Evolutionary conservation across 2,113 vertebrate species (phyloP).

Genomic region (Phrynocephalus versicolor): DNA sequence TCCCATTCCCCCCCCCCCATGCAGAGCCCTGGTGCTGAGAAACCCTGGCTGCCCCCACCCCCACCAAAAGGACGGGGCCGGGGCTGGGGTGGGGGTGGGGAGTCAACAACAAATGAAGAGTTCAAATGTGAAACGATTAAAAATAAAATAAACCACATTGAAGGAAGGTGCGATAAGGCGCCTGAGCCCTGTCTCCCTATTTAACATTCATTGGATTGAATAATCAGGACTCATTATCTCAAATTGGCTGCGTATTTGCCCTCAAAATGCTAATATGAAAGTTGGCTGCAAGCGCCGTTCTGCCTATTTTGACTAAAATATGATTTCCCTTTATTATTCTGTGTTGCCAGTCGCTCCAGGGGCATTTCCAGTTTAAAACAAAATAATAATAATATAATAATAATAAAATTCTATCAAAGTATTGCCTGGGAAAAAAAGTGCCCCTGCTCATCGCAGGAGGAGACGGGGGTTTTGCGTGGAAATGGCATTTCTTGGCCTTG

Average conservation of each 20-base stretch:
- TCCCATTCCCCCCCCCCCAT: too few species aligned
- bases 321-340: constrained; percentile 86
- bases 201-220: constrained; percentile 99
- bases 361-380: constrained; percentile 74
- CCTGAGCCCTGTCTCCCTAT: constrained; percentile 88
- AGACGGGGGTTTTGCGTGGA: constrained; percentile 86
- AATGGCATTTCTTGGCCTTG: constrained; percentile 82
- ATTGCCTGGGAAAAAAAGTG: constrained; percentile 72
- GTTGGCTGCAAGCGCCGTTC: constrained; percentile 92
- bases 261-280: constrained; percentile 99
- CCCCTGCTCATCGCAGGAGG: constrained; percentile 79
- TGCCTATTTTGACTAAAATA: constrained; percentile 84
- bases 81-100: neutral
- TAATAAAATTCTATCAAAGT: constrained; percentile 86
- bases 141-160: constrained; percentile 86
- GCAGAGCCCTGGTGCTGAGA: neutral
- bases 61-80: neutral
- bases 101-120: constrained; percentile 84
- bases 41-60: neutral
- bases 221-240: constrained; percentile 99
- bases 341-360: constrained; percentile 81
- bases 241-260: constrained; percentile 99
- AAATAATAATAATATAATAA: neutral
- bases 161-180: constrained; percentile 90
- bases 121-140: constrained; percentile 94